Evolutionary conservation across 2,797 vertebrate genomes (phyloP), one percentile per base, ranked within the genome.

Genomic region (Periparus ater): DNA sequence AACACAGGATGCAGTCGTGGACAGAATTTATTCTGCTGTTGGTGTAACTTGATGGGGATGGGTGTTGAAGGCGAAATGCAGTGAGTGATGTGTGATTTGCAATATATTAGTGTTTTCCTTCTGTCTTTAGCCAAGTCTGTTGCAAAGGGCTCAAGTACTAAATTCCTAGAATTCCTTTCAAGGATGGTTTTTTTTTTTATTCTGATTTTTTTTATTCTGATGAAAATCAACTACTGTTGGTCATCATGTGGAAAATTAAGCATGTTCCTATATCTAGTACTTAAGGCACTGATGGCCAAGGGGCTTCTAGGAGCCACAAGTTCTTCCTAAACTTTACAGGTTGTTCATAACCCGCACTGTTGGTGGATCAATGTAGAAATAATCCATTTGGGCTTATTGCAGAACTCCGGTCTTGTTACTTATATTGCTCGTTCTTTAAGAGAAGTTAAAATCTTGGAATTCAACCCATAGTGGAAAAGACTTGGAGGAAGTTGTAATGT

Each of bases 71-170:
- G 42, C n/a, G 6, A 11, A 75, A 55, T 6, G 2, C 17, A n/a
- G 27, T 13, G 48, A 55, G 10, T 13, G 14, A 57, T 27, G 2
- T 5, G 3, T 23, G 29, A 60, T 38, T 89, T 30, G 10, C 14
- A 23, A 26, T 7, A 2, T 1, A 0, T 65, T 16, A 0, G 0
- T 9, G n/a, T 40, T 90, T 73, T 55, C 10, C 7, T 71, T 21
- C 40, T 80, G 20, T 42, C 8, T 72, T 63, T 70, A 86, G 51
- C 38, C 5, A 42, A 65, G 7, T 9, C 7, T 22, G 0, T 65
- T 51, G 22, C 27, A 17, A 51, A 45, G 23, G 7, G 9, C n/a
- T 38, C 7, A 6, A 66, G 21, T 53, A 16, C 20, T 27, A 15
- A 65, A 47, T 87, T 55, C 19, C 18, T 54, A 1, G 27, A 25